These are phyloP conservation scores for Battus philenor DNA, from an alignment of 1,140 invertebrate genomes.

Conservation along the genomic window DNA sequence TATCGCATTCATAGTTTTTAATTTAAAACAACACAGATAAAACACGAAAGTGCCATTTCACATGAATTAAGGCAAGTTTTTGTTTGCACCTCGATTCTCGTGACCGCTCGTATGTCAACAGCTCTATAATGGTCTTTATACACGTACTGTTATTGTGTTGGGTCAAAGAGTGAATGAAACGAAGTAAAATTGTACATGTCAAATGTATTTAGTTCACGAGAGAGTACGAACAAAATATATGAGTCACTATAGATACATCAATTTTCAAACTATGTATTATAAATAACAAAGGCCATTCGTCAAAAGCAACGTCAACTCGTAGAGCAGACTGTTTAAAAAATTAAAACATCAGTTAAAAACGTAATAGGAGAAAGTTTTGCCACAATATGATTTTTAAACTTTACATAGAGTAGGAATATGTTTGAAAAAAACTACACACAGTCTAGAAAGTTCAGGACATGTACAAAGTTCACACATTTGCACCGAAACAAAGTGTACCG, in stretches of 20 bases:
- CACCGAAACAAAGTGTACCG: slow-evolving; percentile 2
- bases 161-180: not conserved
- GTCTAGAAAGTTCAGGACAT: slow-evolving; percentile 9
- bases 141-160: slow-evolving; percentile 1
- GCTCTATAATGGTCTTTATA: slow-evolving; percentile 13
- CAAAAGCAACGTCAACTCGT: not conserved
- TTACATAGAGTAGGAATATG: not conserved
- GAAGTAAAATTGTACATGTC: slow-evolving; percentile 1
- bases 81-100: slow-evolving; percentile 26
- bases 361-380: not conserved
- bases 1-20: slow-evolving; percentile 24
- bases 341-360: not conserved
- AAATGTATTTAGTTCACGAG: too few species aligned
- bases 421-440: not conserved
- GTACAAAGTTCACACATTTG: not conserved
- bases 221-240: too few species aligned
- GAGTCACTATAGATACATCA: slow-evolving; percentile 10
- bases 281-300: too few species aligned
- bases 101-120: slow-evolving; percentile 20
- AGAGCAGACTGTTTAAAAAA: not conserved
- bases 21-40: slow-evolving; percentile 31
- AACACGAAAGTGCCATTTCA: slow-evolving; percentile 24
- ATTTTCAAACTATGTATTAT: too few species aligned
- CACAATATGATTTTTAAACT: slow-evolving; percentile 4
- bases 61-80: slow-evolving; percentile 25